Base-by-base conservation (phyloP, 2,113 vertebrate genomes). In the Copsychus sechellarum region DNA sequence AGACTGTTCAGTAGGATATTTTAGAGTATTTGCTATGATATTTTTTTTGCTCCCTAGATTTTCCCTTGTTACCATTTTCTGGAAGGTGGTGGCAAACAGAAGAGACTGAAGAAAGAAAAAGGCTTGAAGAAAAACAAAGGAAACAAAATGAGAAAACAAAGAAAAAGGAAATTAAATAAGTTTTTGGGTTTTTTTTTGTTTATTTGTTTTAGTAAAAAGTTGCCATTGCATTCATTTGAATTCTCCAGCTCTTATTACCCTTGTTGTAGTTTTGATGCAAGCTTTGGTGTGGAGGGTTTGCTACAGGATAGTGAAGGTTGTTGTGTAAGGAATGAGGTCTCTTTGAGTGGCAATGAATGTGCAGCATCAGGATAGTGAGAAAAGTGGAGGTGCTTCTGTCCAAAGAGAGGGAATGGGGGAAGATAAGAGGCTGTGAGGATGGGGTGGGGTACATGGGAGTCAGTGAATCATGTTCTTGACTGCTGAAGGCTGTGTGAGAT, bases 51-150 rank as follows among this genome's bases (percentile, higher is more conserved):
- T 70, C 8, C 20, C 16, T 66, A 66, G 43, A 69, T 60, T 86
- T 91, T 92, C 36, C 15, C 22, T 36, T 81, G 47, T 74, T 85
- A 66, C 13, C 26, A 21, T 91, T 83, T 93, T 82, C 38, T 61
- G 45, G 45, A 45, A 72, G 29, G 24, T 51, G 20, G n/a, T 57
- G 9, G 36, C 67, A 77, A 91, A 38, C 45, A 77, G 76, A 22
- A 81, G n/a, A 93, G 16, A 67, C 42, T 67, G 74, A 82, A 90
- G 43, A 33, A 69, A 21, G 31, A 92, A 80, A 19, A 23, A 67
- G 21, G 4, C 29, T 80, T 77, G 62, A 69, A 82, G 15, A 38
- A 86, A 80, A 91, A 70, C 11, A 58, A 60, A 84, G 5, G 11
- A 56, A 81, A 54, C 13, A 26, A 71, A 85, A 28, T 6, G 36